Evolutionary conservation across 2,113 vertebrate species (phyloP), one percentile per base, ranked within the genome.

Genomic region (Columbina picui): DNA sequence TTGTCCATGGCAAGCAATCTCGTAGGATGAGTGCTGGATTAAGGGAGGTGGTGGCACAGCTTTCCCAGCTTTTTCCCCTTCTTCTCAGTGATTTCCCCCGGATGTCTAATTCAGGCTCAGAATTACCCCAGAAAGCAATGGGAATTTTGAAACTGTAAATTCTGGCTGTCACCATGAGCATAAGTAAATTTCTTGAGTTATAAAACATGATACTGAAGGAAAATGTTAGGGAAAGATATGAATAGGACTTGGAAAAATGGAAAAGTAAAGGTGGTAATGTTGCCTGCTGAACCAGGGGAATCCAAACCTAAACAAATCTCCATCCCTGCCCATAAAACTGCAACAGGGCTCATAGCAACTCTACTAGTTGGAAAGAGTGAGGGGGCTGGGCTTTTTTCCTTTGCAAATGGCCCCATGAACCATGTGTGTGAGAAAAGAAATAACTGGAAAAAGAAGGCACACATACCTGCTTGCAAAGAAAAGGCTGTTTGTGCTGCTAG

Each of bases 401-500:
- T 85, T 87, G 77, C 32, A 82, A 87, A 83, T 12, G 71, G 84
- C 86, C 74, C 22, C 77, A 39, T 14, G 77, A 85, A 70, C 73
- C 89, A 53, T 0, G 21, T 67, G 73, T 49, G 50, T n/a, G 38
- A 88, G 86, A 50, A 65, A 70, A 94, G 73, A 87, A 96, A 55
- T 78, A 56, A 29, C 88, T 88, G 91, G 85, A 82, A 90, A 96
- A 92, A 91, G 89, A 77, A 83, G 92, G 89, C 83, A 78, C 38
- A 38, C 90, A 83, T 96, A 97, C 94, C 91, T 94, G 85, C 73
- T 75, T 60, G 94, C 55, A 87, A 95, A 97, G 94, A 96, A 97
- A 96, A 94, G 94, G 39, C 92, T 94, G 87, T 65, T 96, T 96
- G 93, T 97, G 88, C 93, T 92, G 86, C 21, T 29, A 93, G 74